Conservation (phyloP, 2,113 vertebrate species). For the Lipotes vexillifer region DNA sequence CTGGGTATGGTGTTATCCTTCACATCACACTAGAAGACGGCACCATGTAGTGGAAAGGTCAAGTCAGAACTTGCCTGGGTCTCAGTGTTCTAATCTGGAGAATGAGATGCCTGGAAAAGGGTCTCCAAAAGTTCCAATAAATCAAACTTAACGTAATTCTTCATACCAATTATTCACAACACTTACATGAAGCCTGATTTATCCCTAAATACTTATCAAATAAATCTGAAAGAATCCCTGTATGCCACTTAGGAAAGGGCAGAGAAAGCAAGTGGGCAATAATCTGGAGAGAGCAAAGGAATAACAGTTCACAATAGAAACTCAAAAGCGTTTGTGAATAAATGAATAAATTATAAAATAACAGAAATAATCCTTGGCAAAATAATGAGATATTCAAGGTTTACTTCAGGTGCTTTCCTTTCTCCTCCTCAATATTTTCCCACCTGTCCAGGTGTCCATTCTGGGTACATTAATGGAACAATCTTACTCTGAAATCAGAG, state of each 20-base stretch:
- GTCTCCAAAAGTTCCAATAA: not conserved
- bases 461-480: not conserved
- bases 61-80: not conserved
- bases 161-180: not conserved
- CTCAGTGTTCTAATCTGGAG: not conserved
- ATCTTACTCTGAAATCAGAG: not conserved
- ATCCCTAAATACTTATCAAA: not conserved
- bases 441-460: not conserved
- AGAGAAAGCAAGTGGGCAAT: not conserved
- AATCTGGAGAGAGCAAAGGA: not conserved
- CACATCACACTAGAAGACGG: not conserved
- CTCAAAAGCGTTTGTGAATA: not conserved
- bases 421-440: not conserved
- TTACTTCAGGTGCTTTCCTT: not conserved
- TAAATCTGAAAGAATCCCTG: not conserved
- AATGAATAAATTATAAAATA: not conserved
- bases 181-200: not conserved
- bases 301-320: not conserved
- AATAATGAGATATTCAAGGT: not conserved
- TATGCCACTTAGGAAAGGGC: not conserved
- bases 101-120: not conserved
- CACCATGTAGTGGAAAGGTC: not conserved
- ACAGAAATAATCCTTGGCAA: not conserved
- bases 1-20: accelerated
- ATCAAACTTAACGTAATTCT: not conserved